These are phyloP conservation scores for Pristionchus fissidentatus DNA, from an alignment of 2,888 invertebrate species.

Conservation along the genomic window DNA sequence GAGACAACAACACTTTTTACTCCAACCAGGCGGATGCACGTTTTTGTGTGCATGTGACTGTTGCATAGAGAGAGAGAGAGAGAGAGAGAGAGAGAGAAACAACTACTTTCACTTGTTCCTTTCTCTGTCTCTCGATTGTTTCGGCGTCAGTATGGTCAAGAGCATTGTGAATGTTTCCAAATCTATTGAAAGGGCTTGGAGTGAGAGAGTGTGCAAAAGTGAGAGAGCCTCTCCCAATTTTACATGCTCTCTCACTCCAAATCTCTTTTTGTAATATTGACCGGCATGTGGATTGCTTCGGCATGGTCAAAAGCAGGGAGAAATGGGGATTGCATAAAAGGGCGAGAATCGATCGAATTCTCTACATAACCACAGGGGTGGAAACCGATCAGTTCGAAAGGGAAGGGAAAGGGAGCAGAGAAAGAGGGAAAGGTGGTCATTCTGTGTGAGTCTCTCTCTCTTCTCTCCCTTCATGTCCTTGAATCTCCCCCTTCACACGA, in stretches of 20 bases:
- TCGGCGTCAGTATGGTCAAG: not conserved
- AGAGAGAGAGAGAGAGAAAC: no score
- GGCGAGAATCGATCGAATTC: no score
- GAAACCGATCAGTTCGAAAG: not conserved
- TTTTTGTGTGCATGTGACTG: constrained; percentile 17
- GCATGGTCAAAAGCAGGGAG: no score
- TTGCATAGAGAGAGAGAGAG: not conserved
- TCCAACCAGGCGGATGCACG: no score
- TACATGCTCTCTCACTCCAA: no score
- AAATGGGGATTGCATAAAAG: not conserved
- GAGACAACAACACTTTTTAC: constrained; percentile 31
- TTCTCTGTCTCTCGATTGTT: not conserved
- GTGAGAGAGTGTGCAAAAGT: no score
- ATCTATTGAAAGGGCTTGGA: no score
- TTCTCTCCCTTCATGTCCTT: constrained; percentile 1
- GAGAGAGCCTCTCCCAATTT: no score
- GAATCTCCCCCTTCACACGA: constrained; percentile 18
- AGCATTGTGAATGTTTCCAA: not conserved
- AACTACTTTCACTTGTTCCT: not conserved
- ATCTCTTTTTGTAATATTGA: no score
- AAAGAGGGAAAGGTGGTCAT: constrained; percentile 18
- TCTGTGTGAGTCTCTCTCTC: constrained; percentile 26
- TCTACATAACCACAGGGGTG: no score
- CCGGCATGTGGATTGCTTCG: no score
- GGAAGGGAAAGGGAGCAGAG: not conserved